Evolutionary conservation across 2,797 vertebrate species (phyloP).

Genomic region (Erethizon dorsatum): DNA sequence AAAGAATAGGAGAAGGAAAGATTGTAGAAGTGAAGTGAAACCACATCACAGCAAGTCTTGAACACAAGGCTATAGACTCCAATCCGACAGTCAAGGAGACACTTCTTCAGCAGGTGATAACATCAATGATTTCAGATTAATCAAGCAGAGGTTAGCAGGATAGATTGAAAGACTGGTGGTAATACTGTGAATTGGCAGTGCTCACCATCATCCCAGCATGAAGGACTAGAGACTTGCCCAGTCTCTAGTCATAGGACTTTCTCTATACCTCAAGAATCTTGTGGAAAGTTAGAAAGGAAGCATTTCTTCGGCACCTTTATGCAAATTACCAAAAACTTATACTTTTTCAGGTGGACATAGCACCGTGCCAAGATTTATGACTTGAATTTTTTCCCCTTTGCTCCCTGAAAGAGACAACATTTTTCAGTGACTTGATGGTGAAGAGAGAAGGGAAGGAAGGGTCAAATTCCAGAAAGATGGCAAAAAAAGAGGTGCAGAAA

Average conservation of each 20-base stretch:
- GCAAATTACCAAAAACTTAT: background rate
- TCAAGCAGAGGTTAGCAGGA: background rate
- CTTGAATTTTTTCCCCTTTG: background rate
- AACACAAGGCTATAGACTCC: background rate
- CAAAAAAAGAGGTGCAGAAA: background rate
- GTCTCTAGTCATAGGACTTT: background rate
- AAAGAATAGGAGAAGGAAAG: slow-evolving; percentile 5
- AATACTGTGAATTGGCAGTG: background rate
- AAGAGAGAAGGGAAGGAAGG: background rate
- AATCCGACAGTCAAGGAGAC: background rate
- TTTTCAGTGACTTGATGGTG: background rate
- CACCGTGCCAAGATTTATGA: background rate
- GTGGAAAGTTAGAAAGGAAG: background rate
- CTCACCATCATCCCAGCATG: background rate
- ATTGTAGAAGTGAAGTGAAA: background rate
- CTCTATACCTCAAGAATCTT: background rate
- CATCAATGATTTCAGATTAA: background rate
- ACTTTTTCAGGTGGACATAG: background rate
- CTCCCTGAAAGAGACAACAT: background rate
- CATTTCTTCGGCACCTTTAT: background rate
- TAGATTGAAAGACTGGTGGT: background rate
- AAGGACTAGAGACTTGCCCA: background rate
- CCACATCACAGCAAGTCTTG: background rate
- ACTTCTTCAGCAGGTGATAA: background rate
- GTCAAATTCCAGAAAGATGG: background rate